Evolutionary conservation across 2,797 vertebrate species (phyloP).

Genomic region (Paedocypris micromegethes): DNA sequence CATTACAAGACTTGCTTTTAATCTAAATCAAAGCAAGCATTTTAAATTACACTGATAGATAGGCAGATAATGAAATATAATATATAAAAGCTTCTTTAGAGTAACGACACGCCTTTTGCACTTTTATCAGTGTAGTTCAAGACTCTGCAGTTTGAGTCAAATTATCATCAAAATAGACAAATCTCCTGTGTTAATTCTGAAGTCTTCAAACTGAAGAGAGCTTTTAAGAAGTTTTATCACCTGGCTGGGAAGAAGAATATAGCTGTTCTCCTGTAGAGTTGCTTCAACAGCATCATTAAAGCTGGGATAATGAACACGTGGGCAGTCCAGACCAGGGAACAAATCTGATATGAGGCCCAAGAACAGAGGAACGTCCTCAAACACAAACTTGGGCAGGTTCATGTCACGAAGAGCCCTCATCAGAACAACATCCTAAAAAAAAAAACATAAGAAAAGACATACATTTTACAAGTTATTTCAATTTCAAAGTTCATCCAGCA

Average conservation of each 20-base stretch:
- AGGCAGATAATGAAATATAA: too few species aligned
- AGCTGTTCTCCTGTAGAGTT: slow-evolving; percentile 71
- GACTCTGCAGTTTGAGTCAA: too few species aligned
- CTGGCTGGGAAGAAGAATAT: slow-evolving; percentile 78
- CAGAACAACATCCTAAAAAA: slow-evolving; percentile 84
- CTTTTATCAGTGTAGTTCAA: too few species aligned
- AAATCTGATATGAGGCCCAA: slow-evolving; percentile 91
- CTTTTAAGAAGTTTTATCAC: slow-evolving; percentile 54
- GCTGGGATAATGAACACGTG: slow-evolving; percentile 82
- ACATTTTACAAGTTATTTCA: not conserved
- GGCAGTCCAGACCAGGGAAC: slow-evolving; percentile 90
- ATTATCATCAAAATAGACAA: too few species aligned
- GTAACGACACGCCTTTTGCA: too few species aligned
- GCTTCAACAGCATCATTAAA: slow-evolving; percentile 87
- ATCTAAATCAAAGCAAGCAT: too few species aligned
- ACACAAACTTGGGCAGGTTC: slow-evolving; percentile 97
- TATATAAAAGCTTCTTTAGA: too few species aligned
- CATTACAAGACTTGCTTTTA: too few species aligned
- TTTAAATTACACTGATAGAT: too few species aligned
- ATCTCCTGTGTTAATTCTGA: too few species aligned
- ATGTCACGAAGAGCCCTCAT: slow-evolving; percentile 95
- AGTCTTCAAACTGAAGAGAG: not conserved
- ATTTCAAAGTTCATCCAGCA: not conserved
- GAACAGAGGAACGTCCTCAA: slow-evolving; percentile 93
- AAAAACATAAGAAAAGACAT: slow-evolving; percentile 4